Evolutionary conservation across 1,140 invertebrate species (phyloP), one percentile per base, ranked within the genome.

Genomic region (Neuroterus valhalla): DNA sequence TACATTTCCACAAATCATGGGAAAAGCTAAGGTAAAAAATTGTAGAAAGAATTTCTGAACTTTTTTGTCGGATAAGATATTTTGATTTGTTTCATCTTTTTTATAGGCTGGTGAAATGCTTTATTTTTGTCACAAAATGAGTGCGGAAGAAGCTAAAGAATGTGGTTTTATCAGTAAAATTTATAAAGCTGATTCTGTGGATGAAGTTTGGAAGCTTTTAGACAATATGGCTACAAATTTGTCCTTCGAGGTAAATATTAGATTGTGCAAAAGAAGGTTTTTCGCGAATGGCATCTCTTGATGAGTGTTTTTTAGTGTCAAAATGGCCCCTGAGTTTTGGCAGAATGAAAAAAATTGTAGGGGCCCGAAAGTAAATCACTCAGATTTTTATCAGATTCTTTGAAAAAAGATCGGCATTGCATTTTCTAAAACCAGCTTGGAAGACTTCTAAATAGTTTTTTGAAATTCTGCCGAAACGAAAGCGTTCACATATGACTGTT

Each of bases 1-100:
- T 79, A 94, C 93, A 43, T 98, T 98, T 86, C 96, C 97, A 0
- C 91, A 89, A 82, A 88, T 98, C 42, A 92, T 99, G 89, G 98
- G 98, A 26, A 88, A 89, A 15, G 92, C 92, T 50, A 96, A 94
- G 90, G 94, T 95, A 89, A 11, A 43, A 14, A 21, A 78, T 71
- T 75, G 46, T 10, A 48, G 21, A 50, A 45, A 75, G 21, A 43
- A 71, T 15, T 52, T 45, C 46, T 26, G 44, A 72, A 62, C 72
- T 45, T 67, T 8, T 66, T n/a, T n/a, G n/a, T n/a, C n/a, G 31
- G 4, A 31, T 31, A 31, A 31, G 31, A 31, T 31, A 31, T 31
- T 31, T 31, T 5, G 8, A 3, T 31, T 38, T 6, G 10, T 38
- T 38, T 38, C 1, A 38, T 38, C 6, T 52, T 50, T 68, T 77